Evolutionary conservation across 2,113 vertebrate species (phyloP), one percentile per base, ranked within the genome.

Genomic region (Strigops habroptila): DNA sequence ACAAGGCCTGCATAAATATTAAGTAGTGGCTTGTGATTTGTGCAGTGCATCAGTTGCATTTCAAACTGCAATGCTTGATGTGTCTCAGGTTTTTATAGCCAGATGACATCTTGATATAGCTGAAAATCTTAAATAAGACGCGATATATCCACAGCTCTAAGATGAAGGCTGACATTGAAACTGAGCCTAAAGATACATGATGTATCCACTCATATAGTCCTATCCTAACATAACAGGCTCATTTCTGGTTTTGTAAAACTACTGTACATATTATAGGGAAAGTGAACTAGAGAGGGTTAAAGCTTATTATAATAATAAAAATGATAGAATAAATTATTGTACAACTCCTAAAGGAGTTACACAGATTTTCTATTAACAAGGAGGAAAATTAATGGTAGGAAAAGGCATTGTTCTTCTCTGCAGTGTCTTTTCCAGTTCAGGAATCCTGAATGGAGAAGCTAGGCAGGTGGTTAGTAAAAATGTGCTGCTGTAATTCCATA

Each of bases 401-500:
- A 84, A 62, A 82, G 15, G 33, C 13, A 64, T 69, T 51, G 12
- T 65, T 96, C 39, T 76, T 74, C 25, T 86, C 65, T 86, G 43
- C 48, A 64, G 13, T 83, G 39, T 81, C 35, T 91, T 78, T 92
- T 91, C 51, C 68, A 86, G 60, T 81, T 86, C 83, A 94, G 60
- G 25, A 93, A 51, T 91, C 52, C 53, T 81, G 46, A 91, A 73
- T 7, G 13, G 49, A 14, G 15, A 73, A 59, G 53, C 33, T 82
- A 70, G 25, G 64, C 87, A 93, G 77, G 89, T 95, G 83, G 69
- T 78, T 60, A 91, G 39, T 77, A 88, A 90, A 95, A 82, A 70
- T 8, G 73, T 84, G 57, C 77, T 71, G 27, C 83, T 91, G 44
- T 76, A 89, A 82, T 85, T 95, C 91, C 57, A 71, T 82, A 89